These are phyloP conservation scores for Mechanitis mazaeus DNA, from an alignment of 2,888 invertebrate genomes.

Conservation along the genomic window DNA sequence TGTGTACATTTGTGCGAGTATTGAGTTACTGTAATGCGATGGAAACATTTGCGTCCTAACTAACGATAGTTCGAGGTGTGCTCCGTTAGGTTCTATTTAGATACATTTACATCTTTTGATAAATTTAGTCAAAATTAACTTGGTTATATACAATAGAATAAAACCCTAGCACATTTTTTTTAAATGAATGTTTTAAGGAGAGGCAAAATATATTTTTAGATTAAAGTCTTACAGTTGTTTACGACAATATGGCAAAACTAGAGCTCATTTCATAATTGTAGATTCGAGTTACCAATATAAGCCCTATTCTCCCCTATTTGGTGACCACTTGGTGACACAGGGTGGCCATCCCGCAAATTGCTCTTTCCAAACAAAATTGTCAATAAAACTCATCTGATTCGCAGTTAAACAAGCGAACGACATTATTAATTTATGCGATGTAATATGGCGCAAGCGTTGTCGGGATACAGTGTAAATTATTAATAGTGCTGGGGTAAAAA, in stretches of 20 bases:
- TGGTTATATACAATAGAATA: too few species aligned
- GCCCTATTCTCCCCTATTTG: slow-evolving; percentile 55
- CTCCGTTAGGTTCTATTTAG: not conserved
- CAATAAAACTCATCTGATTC: slow-evolving; percentile 77
- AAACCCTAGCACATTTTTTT: too few species aligned
- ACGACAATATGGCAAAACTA: not conserved
- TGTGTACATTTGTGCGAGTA: slow-evolving; percentile 71
- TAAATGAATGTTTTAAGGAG: too few species aligned
- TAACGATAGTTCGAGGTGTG: slow-evolving; percentile 34
- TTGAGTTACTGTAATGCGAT: slow-evolving; percentile 69
- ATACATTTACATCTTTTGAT: not conserved
- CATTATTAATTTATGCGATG: slow-evolving; percentile 77
- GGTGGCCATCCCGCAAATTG: slow-evolving; percentile 74
- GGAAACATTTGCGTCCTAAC: slow-evolving; percentile 63
- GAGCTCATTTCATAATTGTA: slow-evolving; percentile 20
- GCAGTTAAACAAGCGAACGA: slow-evolving; percentile 76
- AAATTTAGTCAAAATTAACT: too few species aligned
- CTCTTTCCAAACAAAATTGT: slow-evolving; percentile 76
- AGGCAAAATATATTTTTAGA: too few species aligned
- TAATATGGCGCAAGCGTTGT: slow-evolving; percentile 74
- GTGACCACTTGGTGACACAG: slow-evolving; percentile 70
- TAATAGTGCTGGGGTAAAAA: slow-evolving; percentile 76
- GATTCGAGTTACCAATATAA: slow-evolving; percentile 26
- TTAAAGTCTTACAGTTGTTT: too few species aligned
- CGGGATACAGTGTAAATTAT: slow-evolving; percentile 75